Evolutionary conservation across 2,797 vertebrate genomes (phyloP).

Genomic region (Pogonophryne albipinna): DNA sequence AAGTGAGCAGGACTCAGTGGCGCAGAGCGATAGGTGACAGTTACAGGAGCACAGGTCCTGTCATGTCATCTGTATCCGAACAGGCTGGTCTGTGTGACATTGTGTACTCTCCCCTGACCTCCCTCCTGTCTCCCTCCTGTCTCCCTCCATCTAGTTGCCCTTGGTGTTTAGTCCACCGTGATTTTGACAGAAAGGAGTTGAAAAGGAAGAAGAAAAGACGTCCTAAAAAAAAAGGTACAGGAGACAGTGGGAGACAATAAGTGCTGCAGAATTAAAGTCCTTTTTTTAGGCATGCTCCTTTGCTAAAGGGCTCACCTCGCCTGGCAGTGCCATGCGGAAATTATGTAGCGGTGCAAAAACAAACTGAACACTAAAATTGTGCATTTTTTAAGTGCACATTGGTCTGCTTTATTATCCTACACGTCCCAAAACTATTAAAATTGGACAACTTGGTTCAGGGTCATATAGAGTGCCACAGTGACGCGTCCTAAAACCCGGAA

Average conservation of each 20-base stretch:
- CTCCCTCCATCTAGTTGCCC: slow-evolving; percentile 41
- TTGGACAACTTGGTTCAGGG: not conserved
- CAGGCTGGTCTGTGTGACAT: slow-evolving; percentile 61
- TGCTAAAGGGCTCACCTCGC: slow-evolving; percentile 63
- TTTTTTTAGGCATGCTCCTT: slow-evolving; percentile 68
- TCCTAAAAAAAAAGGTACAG: slow-evolving; percentile 13
- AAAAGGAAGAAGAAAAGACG: not conserved
- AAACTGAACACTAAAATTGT: slow-evolving; percentile 33
- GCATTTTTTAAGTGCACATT: slow-evolving; percentile 29
- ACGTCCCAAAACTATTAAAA: slow-evolving; percentile 21
- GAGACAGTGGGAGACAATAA: slow-evolving; percentile 59
- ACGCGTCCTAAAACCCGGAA: no score
- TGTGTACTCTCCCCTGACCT: slow-evolving; percentile 32
- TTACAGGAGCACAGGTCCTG: slow-evolving; percentile 68
- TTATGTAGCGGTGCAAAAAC: slow-evolving; percentile 33
- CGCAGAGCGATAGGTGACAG: slow-evolving; percentile 63
- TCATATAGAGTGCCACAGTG: not conserved
- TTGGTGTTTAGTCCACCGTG: slow-evolving; percentile 56
- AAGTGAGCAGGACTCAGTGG: slow-evolving; percentile 58
- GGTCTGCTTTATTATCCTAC: slow-evolving; percentile 4
- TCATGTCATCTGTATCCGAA: slow-evolving; percentile 67
- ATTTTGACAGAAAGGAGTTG: slow-evolving; percentile 13
- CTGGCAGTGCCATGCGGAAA: slow-evolving; percentile 31
- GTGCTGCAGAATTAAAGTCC: slow-evolving; percentile 72
- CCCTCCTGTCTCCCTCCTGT: slow-evolving; percentile 1